Evolutionary conservation across 2,797 vertebrate species (phyloP), one percentile per base, ranked within the genome.

Genomic region (Discoglossus pictus): DNA sequence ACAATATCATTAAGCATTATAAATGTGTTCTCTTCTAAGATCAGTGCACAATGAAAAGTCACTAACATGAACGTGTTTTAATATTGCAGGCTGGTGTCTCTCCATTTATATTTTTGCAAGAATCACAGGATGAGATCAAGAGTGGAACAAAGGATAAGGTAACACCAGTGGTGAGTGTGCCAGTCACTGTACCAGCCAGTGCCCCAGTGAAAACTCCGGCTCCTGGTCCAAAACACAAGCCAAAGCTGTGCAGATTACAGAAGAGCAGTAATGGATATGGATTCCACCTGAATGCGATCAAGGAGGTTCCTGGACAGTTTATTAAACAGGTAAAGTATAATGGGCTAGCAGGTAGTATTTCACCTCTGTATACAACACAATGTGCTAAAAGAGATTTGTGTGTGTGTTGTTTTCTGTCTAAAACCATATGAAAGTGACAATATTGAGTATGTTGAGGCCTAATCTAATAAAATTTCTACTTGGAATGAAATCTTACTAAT

Each of bases 241-340:
- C 92, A 10, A 96, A 88, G 74, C 80, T 98, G 53, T 97, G 94
- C 74, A 89, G 69, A 25, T 84, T 99, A 82, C 75, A 85, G 54
- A 97, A 90, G 78, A 83, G 85, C 1, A 42, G 90, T 0, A 73
- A 40, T 1, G 92, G 92, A 56, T 99, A 82, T 42, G 96, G 97
- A 53, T 99, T 98, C 78, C 93, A 86, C 81, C 82, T 99, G 47
- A 97, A 94, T 2, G 87, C 91, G 38, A 87, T 92, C 65, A 84
- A 80, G 78, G 93, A 92, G 7, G 68, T 88, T 43, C 68, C 72
- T 23, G 93, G 93, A 61, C 86, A 93, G 20, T 92, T 89, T 75
- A 82, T 96, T 76, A 91, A 75, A 72, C 86, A 96, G 87, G 97
- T 98, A 84, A 5, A 60, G 54, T 25, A 13, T 67, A 59, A 16